phyloP scores from a whole-genome alignment of 2,888 invertebrate species.

The Melolontha melolontha region DNA sequence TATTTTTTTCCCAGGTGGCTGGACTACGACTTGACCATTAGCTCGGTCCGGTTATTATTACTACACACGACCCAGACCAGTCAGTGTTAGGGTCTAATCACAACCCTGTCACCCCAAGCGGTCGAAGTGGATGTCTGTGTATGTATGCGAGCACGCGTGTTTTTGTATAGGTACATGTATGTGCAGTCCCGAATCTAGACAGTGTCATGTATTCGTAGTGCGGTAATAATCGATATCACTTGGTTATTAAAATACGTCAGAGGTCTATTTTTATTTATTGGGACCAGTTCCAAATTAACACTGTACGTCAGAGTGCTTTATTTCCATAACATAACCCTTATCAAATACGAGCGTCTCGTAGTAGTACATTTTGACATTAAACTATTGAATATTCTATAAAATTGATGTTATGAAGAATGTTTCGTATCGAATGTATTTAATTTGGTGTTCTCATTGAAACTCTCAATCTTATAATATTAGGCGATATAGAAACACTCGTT shows the following conservation, averaged over 20 bases:
- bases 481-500: too few relatives aligned
- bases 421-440: too few relatives aligned
- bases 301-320: constrained; percentile 25
- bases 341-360: constrained; percentile 7
- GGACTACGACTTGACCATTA: constrained; percentile 54
- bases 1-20: constrained; percentile 57
- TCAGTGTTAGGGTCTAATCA: constrained; percentile 54
- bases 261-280: constrained; percentile 28
- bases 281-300: constrained; percentile 21
- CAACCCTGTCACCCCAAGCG: constrained; percentile 58
- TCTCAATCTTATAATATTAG: too few relatives aligned
- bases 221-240: constrained; percentile 32
- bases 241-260: constrained; percentile 21
- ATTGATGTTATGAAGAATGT: too few relatives aligned
- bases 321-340: constrained; percentile 17
- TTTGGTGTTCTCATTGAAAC: too few relatives aligned
- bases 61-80: constrained; percentile 42
- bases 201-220: constrained; percentile 13
- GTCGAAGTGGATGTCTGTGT: constrained; percentile 35
- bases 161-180: too few relatives aligned
- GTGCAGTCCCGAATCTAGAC: constrained; percentile 4
- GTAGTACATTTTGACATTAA: not conserved
- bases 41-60: constrained; percentile 46
- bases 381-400: too few relatives aligned
- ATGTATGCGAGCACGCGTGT: constrained; percentile 2